Evolutionary conservation across 2,113 vertebrate genomes (phyloP).

Genomic region (Brachypteracias leptosomus): DNA sequence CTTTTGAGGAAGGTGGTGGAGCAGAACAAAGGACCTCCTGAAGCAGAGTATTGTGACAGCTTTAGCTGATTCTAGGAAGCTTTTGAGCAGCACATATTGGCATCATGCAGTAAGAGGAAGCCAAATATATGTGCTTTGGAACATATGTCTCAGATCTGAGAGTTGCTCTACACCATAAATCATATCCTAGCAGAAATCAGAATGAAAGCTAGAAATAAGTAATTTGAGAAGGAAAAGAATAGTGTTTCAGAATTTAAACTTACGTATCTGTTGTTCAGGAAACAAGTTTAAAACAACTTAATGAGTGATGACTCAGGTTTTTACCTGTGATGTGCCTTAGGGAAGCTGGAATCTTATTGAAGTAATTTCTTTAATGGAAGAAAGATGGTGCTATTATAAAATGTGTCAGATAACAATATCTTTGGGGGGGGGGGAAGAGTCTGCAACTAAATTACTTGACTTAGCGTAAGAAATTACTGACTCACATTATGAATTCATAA

Average conservation of each 20-base stretch:
- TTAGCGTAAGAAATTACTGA: slow-evolving; percentile 48
- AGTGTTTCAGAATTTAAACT: neutral
- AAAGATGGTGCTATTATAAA: slow-evolving; percentile 74
- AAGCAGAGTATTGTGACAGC: neutral
- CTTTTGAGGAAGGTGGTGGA: neutral
- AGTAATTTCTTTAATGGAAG: slow-evolving; percentile 71
- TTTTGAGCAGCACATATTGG: neutral
- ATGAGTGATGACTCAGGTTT: neutral
- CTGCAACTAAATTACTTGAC: slow-evolving; percentile 16
- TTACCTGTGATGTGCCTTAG: slow-evolving; percentile 18
- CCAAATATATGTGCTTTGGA: neutral
- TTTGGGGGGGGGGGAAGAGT: neutral
- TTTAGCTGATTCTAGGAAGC: neutral
- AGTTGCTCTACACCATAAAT: neutral
- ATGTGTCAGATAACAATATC: slow-evolving; percentile 47
- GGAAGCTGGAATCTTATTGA: slow-evolving; percentile 22
- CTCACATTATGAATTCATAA: slow-evolving; percentile 57
- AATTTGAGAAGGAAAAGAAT: neutral
- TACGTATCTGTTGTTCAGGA: neutral
- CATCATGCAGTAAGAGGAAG: neutral
- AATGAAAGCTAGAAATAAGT: neutral
- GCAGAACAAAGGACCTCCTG: neutral
- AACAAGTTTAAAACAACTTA: neutral
- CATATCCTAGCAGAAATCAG: neutral
- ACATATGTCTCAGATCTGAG: neutral